Conservation (phyloP, 64 coral and sea anemone genomes). For the Montipora sp. region DNA sequence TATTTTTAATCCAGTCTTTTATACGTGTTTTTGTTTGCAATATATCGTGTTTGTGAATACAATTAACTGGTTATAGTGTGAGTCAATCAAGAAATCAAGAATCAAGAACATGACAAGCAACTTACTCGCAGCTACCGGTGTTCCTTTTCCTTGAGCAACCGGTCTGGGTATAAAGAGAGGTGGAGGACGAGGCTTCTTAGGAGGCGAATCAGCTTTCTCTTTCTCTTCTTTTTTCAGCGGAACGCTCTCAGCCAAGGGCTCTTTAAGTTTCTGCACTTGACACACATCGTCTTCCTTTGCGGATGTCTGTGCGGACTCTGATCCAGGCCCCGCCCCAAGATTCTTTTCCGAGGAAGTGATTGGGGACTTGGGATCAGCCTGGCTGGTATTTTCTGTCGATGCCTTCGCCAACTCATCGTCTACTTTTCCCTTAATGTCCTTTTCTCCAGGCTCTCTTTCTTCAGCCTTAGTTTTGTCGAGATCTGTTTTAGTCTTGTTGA, state of each 20-base stretch:
- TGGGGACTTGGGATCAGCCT: conserved; percentile 21
- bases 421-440: neutral
- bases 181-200: conserved; percentile 75
- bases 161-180: conserved; percentile 79
- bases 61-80: too few species aligned
- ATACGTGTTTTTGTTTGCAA: too few species aligned
- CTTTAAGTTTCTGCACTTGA: conserved; percentile 13
- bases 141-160: conserved; percentile 28
- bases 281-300: neutral
- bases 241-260: conserved; percentile 29
- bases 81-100: neutral
- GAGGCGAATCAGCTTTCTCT: conserved; percentile 47
- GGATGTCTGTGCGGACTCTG: neutral
- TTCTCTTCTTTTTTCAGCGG: conserved; percentile 69
- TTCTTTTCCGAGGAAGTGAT: conserved; percentile 16
- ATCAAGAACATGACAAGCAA: neutral
- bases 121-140: neutral
- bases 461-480: neutral
- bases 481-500: conserved; percentile 1
- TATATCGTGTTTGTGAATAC: too few species aligned
- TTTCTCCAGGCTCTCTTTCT: neutral
- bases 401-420: neutral
- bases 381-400: neutral
- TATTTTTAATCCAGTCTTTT: too few species aligned
- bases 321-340: neutral